Base-by-base conservation (phyloP, 1,140 invertebrate genomes). In the Drosophila ananassae region DNA sequence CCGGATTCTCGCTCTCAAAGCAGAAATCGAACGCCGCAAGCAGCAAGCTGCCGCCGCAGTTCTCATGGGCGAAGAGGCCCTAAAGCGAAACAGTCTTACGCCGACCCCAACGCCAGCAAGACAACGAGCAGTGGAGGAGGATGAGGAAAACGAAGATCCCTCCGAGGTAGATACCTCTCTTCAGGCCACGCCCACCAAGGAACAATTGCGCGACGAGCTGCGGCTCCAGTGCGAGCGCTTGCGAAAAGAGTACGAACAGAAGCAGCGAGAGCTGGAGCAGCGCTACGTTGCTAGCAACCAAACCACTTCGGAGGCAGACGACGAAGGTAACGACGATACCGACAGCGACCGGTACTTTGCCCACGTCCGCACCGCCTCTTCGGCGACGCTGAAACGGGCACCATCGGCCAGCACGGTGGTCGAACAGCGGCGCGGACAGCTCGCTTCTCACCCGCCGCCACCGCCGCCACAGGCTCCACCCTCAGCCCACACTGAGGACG, bases 291-390 rank as follows among this genome's bases (percentile, higher is more conserved):
- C 62, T 52, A 84, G 52, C 46, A 87, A 74, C 7, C 87, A 85
- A 24, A 90, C 76, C 58, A 85, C 61, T 8, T 90, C 90, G 0
- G 90, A 91, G 53, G 87, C 83, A 5, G 90, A 91, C 51, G 90
- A 91, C 50, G 90, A 91, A 24, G 80, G 72, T 12, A 90, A 91
- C 51, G 85, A 90, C 59, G 81, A 85, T 39, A 89, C 79, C n/a
- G 83, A 87, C 48, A 87, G 83, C 59, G 83, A 79, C 44, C 78
- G 67, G 44, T 89, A 83, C 32, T 87, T 89, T 34, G 62, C 58
- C 37, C 67, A 87, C 8, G 63, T 59, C 1, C 75, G 79, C 21
- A 76, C 71, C 2, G 62, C 75, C 24, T 89, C 83, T 6, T 82
- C 83, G 10, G 79, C 83, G 2, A 82, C 83, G 1, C 48, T 87